phyloP scores from a whole-genome alignment of 2,888 invertebrate species.

The Drosophila infuscata region DNA sequence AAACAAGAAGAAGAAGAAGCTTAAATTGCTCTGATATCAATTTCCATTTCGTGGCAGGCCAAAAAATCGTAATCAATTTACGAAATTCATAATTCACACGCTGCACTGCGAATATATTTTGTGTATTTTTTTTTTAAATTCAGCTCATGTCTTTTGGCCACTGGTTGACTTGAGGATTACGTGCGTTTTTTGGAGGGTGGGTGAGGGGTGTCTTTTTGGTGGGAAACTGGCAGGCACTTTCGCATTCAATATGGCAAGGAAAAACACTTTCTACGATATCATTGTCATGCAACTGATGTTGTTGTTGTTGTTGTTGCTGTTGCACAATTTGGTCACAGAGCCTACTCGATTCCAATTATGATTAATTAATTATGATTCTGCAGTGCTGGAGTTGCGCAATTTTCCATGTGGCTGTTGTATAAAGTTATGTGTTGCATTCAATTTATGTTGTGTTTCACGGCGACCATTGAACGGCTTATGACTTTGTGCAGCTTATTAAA shows the following conservation, averaged over 20 bases:
- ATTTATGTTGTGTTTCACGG: slow-evolving; percentile 50
- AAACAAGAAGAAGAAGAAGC: background rate
- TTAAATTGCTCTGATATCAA: slow-evolving; percentile 45
- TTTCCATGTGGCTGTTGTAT: slow-evolving; percentile 46
- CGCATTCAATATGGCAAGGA: slow-evolving; percentile 63
- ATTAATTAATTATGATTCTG: slow-evolving; percentile 51
- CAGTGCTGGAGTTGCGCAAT: slow-evolving; percentile 27
- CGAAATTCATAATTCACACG: slow-evolving; percentile 72
- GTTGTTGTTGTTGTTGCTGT: slow-evolving; percentile 14
- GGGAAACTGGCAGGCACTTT: slow-evolving; percentile 60
- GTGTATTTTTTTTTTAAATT: slow-evolving; percentile 56
- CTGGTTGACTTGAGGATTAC: background rate
- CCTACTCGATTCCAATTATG: slow-evolving; percentile 39
- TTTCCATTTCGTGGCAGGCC: slow-evolving; percentile 55
- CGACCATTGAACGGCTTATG: slow-evolving; percentile 38
- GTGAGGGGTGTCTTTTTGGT: slow-evolving; percentile 9
- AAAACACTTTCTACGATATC: slow-evolving; percentile 76
- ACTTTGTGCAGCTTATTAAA: slow-evolving; percentile 18
- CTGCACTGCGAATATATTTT: slow-evolving; percentile 25
- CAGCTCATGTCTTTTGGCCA: slow-evolving; percentile 53
- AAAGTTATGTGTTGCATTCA: slow-evolving; percentile 54
- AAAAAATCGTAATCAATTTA: slow-evolving; percentile 62
- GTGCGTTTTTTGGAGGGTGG: background rate
- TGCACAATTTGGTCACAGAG: slow-evolving; percentile 35
- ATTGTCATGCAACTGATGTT: slow-evolving; percentile 42